Evolutionary conservation across 2,113 vertebrate species (phyloP).

Genomic region (Vulpes ferrilata): DNA sequence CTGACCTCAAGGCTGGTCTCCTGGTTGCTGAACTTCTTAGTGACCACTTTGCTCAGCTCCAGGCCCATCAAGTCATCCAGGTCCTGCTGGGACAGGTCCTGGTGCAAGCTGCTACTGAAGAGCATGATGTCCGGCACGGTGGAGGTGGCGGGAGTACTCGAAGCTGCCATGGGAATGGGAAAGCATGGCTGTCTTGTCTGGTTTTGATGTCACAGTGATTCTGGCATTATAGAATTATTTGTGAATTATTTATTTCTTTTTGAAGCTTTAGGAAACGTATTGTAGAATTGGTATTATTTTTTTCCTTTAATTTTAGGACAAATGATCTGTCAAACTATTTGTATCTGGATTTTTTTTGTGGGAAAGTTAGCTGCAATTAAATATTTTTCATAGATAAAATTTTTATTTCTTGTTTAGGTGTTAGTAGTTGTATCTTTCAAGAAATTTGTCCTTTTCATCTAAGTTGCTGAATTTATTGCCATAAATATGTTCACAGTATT

Average conservation of each 20-base stretch:
- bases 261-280: neutral
- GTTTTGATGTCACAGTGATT: neutral
- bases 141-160: neutral
- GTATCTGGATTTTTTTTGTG: neutral
- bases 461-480: neutral
- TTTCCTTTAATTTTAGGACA: neutral
- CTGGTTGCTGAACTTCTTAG: conserved; percentile 93
- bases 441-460: neutral
- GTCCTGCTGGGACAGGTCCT: conserved; percentile 88
- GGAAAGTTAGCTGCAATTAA: neutral
- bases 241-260: neutral
- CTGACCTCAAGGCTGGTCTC: conserved; percentile 91
- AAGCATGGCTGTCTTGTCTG: neutral
- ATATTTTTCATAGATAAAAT: neutral
- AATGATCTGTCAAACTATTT: neutral
- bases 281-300: neutral
- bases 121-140: conserved; percentile 89
- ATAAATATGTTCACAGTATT: neutral
- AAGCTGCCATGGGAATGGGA: neutral
- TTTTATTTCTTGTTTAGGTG: neutral
- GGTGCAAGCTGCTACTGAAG: conserved; percentile 92
- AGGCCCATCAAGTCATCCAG: conserved; percentile 90
- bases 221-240: neutral
- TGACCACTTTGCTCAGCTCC: conserved; percentile 92
- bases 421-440: neutral